phyloP scores from a whole-genome alignment of 2,113 vertebrate genomes.

The Epinephelus lanceolatus region DNA sequence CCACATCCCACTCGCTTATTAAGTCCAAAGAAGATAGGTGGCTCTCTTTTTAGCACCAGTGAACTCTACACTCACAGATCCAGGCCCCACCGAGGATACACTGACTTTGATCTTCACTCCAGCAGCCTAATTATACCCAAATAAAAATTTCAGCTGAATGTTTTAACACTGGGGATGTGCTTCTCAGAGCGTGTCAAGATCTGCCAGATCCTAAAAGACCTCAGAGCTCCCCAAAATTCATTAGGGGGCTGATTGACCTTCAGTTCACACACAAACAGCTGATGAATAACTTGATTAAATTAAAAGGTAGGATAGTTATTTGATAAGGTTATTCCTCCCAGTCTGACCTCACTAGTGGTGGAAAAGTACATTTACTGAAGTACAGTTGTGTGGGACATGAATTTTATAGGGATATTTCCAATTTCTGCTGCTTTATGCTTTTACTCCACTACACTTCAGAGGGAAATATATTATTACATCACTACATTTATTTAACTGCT shows the following conservation, averaged over 20 bases:
- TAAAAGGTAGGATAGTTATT: constrained; percentile 8
- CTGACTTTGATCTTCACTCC: constrained; percentile 56
- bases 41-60: constrained; percentile 39
- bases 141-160: constrained; percentile 12
- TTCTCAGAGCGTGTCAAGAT: constrained; percentile 21
- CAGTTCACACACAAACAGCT: constrained; percentile 9
- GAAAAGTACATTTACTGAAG: background rate
- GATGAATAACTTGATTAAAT: constrained; percentile 2
- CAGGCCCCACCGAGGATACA: constrained; percentile 6
- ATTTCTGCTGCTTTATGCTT: background rate
- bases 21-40: constrained; percentile 31
- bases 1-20: constrained; percentile 33
- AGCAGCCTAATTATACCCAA: constrained; percentile 53
- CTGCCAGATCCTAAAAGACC: constrained; percentile 48
- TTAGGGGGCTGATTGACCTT: constrained; percentile 31
- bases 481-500: background rate
- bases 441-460: background rate
- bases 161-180: constrained; percentile 22
- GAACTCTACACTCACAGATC: constrained; percentile 39
- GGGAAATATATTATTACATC: background rate
- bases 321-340: background rate
- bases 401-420: background rate
- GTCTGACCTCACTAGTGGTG: background rate
- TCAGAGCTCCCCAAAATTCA: constrained; percentile 24
- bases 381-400: background rate